Percentiles rank a stretch among this genome's conserved stretches.
Conservation (phyloP, 2,888 invertebrate genomes). For the Andrena dorsata region DNA sequence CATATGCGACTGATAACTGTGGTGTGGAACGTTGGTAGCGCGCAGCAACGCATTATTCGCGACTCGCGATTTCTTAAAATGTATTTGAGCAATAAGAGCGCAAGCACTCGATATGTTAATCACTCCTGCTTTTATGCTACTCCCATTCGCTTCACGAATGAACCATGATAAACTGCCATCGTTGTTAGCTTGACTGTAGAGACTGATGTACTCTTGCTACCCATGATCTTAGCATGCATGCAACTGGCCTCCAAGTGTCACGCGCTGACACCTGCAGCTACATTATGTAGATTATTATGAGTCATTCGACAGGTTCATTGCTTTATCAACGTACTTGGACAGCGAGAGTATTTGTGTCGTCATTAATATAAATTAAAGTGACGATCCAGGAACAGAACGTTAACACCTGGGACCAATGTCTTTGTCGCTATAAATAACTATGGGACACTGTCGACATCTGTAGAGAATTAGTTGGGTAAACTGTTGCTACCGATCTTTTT, state of each 20-base stretch:
- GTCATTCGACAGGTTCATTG: slow-evolving; percentile 19
- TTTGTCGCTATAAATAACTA: slow-evolving; percentile 27
- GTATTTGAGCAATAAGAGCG: no score
- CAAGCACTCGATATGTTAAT: neutral
- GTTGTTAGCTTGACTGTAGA: neutral
- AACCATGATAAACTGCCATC: slow-evolving; percentile 15
- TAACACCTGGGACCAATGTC: slow-evolving; percentile 34
- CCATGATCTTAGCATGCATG: slow-evolving; percentile 7
- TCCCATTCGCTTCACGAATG: slow-evolving; percentile 10
- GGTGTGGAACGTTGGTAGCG: neutral
- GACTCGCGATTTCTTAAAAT: neutral
- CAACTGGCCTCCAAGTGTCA: slow-evolving; percentile 20
- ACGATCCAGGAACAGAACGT: slow-evolving; percentile 4
- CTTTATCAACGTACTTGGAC: neutral
- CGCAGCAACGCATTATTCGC: neutral
- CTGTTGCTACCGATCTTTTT: neutral
- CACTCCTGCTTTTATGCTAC: slow-evolving; percentile 3
- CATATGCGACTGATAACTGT: neutral
- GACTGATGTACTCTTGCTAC: neutral
- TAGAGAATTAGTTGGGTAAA: neutral
- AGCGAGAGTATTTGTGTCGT: slow-evolving; percentile 18
- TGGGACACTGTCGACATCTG: neutral
- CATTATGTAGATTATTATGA: slow-evolving; percentile 16
- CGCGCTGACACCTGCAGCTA: neutral
- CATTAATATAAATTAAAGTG: slow-evolving; percentile 36